Conservation (phyloP, 2,797 vertebrate species). For the Betta splendens region DNA sequence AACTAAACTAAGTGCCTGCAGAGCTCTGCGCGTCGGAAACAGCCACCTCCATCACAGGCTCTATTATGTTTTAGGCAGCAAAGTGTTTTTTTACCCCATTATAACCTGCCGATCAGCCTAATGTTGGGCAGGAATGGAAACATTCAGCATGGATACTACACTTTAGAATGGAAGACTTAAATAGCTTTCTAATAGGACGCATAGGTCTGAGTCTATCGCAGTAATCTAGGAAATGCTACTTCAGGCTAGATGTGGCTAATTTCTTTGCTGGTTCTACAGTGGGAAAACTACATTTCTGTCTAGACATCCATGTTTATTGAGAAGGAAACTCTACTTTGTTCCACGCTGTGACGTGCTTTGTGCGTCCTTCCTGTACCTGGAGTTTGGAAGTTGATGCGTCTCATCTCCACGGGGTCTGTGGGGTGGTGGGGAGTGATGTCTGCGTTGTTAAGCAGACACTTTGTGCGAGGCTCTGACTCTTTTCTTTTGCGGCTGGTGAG, state of each 20-base stretch:
- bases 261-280: neutral
- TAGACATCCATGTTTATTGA: constrained; percentile 3
- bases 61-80: neutral
- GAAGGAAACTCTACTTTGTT: too few species aligned
- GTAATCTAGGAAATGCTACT: neutral
- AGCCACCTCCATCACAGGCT: neutral
- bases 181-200: constrained; percentile 19
- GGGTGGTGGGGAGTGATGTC: constrained; percentile 95
- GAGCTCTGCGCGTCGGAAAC: constrained; percentile 7
- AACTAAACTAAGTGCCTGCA: constrained; percentile 6
- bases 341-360: neutral
- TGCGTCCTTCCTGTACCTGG: constrained; percentile 82
- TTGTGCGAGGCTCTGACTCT: constrained; percentile 93
- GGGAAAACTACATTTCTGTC: constrained; percentile 2
- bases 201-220: constrained; percentile 6
- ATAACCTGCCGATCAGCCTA: constrained; percentile 7
- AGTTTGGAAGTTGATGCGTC: constrained; percentile 97
- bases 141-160: neutral
- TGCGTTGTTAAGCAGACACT: constrained; percentile 94
- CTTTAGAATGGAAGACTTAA: neutral
- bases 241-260: neutral
- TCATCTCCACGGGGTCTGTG: constrained; percentile 97
- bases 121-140: constrained; percentile 8
- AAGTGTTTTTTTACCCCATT: neutral
- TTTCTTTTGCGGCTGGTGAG: constrained; percentile 90